Evolutionary conservation across 2,113 vertebrate species (phyloP).

Genomic region (Corynorhinus townsendii): DNA sequence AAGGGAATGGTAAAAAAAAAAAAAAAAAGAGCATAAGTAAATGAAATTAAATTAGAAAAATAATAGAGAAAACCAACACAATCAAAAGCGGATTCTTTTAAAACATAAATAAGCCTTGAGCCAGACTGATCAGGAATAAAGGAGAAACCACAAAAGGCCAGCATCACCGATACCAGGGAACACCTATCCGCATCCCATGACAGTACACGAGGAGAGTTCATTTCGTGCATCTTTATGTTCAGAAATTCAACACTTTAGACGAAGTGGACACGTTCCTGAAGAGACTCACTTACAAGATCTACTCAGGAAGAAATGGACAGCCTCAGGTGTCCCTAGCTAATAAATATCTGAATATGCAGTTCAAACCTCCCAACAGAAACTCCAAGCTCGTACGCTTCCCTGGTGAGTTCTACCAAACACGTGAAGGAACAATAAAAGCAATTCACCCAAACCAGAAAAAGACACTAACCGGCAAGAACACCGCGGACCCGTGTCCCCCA

Average conservation of each 20-base stretch:
- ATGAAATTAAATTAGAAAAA: not conserved
- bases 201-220: not conserved
- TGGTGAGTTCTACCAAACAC: not conserved
- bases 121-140: not conserved
- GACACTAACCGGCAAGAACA: not conserved
- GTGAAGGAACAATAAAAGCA: not conserved
- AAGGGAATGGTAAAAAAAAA: not conserved
- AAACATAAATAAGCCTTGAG: not conserved
- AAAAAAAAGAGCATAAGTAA: not conserved
- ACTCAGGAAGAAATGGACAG: not conserved
- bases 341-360: not conserved
- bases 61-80: not conserved
- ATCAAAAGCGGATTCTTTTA: not conserved
- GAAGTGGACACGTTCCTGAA: not conserved
- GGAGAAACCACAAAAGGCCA: not conserved
- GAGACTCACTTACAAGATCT: not conserved
- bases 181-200: not conserved
- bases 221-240: not conserved
- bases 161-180: not conserved
- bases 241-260: not conserved
- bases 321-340: not conserved
- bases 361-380: not conserved
- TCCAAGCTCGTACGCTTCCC: not conserved
- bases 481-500: not conserved
- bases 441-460: not conserved